Base-by-base conservation (phyloP, 2,797 vertebrate genomes). In the Oophaga sylvatica region DNA sequence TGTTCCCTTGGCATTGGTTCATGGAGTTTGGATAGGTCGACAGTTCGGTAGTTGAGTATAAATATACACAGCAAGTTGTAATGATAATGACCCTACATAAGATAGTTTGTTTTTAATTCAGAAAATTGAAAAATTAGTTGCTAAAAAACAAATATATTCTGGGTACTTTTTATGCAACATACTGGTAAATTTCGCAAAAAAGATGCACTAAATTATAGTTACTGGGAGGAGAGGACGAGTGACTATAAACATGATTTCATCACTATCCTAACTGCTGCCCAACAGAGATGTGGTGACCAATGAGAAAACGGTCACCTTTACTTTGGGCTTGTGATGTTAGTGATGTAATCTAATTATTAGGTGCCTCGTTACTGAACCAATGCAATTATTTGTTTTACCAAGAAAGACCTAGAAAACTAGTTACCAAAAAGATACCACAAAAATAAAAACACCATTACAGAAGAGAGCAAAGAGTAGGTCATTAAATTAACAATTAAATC, bases 61-160 rank as follows among this genome's bases (percentile, higher is more conserved):
- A 48, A 75, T 48, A 75, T 48, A 75, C 71, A 53, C 71, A 75
- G 71, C 41, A 75, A 75, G 70, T 73, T 45, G 70, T 73, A 73
- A 73, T 73, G 70, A 73, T 73, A 73, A 73, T 41, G 45, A 10
- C 70, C 2, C 70, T 20, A 45, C 35, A 48, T 48, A 22, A 75
- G 71, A 17, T n/a, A 75, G 41, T 75, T 41, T 73, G 70, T 45
- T 75, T 75, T 75, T 19, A 75, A 75, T 75, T 75, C n/a, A 75
- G 41, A 53, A 75, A 75, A 75, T 48, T 22, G 41, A 75, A 48
- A 75, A 48, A 41, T 22, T 3, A 81, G 20, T 75, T 75, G 71
- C 53, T 75, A 22, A 75, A 75, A 75, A 45, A 75, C 15, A 75
- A 48, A 48, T 53, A 75, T 45, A 48, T 75, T 75, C 20, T 20